Base-by-base conservation (phyloP, 2,113 vertebrate species). In the Solenodon paradoxus region DNA sequence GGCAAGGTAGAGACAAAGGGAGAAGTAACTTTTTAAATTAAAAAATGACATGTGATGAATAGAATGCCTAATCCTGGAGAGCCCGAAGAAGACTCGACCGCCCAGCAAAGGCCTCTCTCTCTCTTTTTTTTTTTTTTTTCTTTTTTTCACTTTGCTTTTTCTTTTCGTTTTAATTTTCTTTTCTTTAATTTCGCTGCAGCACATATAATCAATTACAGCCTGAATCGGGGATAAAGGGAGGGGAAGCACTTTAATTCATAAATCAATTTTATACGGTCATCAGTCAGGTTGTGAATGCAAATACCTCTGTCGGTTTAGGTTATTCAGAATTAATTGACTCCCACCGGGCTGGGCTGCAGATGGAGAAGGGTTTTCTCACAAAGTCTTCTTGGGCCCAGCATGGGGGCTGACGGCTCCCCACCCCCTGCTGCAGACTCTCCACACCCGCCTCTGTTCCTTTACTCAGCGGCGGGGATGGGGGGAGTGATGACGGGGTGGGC, bases 251-350 rank as follows among this genome's bases (percentile, higher is more conserved):
- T 99, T 99, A 98, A 98, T 98, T 99, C 99, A 99, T 99, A 99
- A 99, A 99, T 99, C 99, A 99, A 99, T 99, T 99, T 99, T 99
- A 99, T 99, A 99, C 98, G 99, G 99, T 99, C 99, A 99, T 99
- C 99, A 99, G 99, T 99, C 99, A 99, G 99, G 98, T 98, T 98
- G 98, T 99, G 99, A 99, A 99, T 99, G 99, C 99, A 98, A 98
- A 98, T 98, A 98, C 98, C 98, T 99, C 98, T 99, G 98, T 98
- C 98, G 97, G 98, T 98, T 98, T 98, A 98, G 98, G 98, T 98
- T 98, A 98, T 98, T 98, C 98, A 98, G 98, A 98, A 98, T 99
- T 98, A 98, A 98, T 98, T 98, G 98, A 98, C 98, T 98, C 98
- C 98, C 98, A 98, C 98, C 96, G 97, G 98, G 98, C 96, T 96